Percentiles rank a stretch among this genome's conserved stretches.
These are phyloP conservation scores for Scophthalmus maximus DNA, from an alignment of 2,113 vertebrate genomes.

Conservation along the genomic window DNA sequence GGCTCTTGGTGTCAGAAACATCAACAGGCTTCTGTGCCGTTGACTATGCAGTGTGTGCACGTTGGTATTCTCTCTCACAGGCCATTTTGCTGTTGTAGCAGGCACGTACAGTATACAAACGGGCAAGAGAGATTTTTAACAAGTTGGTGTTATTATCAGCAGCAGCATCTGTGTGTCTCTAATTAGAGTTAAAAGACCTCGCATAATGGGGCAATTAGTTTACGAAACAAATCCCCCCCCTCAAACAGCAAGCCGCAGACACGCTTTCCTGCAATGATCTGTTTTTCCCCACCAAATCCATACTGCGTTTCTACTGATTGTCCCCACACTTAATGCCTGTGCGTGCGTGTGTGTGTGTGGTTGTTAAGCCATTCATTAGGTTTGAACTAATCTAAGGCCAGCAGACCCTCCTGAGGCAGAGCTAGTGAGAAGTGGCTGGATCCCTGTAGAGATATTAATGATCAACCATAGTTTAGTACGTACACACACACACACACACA, in stretches of 20 bases:
- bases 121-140: conserved; percentile 31
- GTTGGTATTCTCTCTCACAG: background rate
- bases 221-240: conserved; percentile 44
- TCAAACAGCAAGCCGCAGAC: conserved; percentile 45
- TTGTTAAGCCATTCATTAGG: conserved; percentile 63
- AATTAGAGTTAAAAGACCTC: conserved; percentile 72
- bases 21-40: background rate
- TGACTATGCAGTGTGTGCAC: background rate
- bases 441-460: conserved; percentile 69
- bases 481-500: background rate
- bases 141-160: conserved; percentile 46
- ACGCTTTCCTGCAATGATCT: conserved; percentile 30
- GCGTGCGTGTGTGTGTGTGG: conserved; percentile 30
- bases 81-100: background rate
- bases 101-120: background rate
- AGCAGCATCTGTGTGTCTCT: conserved; percentile 63
- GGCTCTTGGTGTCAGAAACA: conserved; percentile 3
- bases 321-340: background rate
- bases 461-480: conserved; percentile 11
- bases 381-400: no score
- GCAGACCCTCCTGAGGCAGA: conserved; percentile 51
- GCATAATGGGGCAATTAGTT: conserved; percentile 74
- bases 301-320: conserved; percentile 25
- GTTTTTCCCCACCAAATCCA: conserved; percentile 26
- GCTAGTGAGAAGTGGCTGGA: conserved; percentile 62